A percentile compares a stretch with the other conserved stretches of the same genome.
Evolutionary conservation across 2,797 vertebrate genomes (phyloP).

Genomic region (Notolepis coatsorum): DNA sequence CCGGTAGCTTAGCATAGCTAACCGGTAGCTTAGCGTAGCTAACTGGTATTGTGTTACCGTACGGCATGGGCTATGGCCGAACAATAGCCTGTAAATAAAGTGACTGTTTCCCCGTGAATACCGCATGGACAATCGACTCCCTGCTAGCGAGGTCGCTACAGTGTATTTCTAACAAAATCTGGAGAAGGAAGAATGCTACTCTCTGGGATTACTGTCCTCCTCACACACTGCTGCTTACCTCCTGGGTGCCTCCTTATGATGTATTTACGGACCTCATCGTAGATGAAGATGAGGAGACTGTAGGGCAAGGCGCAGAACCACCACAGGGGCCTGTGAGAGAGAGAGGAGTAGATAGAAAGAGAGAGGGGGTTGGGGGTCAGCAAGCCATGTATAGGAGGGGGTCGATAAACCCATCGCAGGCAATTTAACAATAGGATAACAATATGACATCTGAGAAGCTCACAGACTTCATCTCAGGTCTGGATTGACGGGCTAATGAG

Average conservation of each 20-base stretch:
- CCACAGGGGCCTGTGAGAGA: slow-evolving; percentile 83
- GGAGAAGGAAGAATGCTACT: background rate
- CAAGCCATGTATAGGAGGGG: slow-evolving; percentile 13
- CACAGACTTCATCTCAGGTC: slow-evolving; percentile 60
- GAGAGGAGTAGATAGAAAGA: slow-evolving; percentile 20
- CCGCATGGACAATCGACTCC: no score
- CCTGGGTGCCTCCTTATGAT: slow-evolving; percentile 89
- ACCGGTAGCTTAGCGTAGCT: no score
- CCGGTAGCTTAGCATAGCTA: no score
- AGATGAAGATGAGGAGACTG: slow-evolving; percentile 94
- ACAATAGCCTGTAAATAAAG: no score
- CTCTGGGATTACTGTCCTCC: background rate
- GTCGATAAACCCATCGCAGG: slow-evolving; percentile 14
- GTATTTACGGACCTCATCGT: slow-evolving; percentile 92
- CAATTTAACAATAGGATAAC: slow-evolving; percentile 59
- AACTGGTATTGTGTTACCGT: no score
- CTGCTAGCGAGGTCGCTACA: no score
- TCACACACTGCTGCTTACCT: slow-evolving; percentile 79
- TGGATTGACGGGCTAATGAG: slow-evolving; percentile 60
- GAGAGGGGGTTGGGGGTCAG: background rate
- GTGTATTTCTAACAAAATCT: no score
- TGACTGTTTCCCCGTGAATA: no score
- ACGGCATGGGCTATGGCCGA: no score
- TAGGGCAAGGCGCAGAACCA: slow-evolving; percentile 96
- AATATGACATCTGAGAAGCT: slow-evolving; percentile 54